Percentiles rank a stretch among this genome's conserved stretches.
These are phyloP conservation scores for Baryphthengus martii DNA, from an alignment of 2,113 vertebrate genomes.

Conservation along the genomic window DNA sequence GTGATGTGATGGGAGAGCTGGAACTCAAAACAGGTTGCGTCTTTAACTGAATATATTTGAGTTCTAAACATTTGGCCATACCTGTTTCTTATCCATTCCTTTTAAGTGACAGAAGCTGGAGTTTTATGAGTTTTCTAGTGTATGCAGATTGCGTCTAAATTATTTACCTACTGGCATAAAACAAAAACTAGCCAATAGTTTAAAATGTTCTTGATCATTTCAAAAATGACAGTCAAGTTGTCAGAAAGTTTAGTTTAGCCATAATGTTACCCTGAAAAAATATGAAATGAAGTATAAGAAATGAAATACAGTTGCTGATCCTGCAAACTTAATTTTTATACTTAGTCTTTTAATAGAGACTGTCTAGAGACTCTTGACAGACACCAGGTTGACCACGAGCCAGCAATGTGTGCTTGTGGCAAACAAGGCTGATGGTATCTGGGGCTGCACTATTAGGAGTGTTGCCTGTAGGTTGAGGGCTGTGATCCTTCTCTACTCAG, in stretches of 20 bases:
- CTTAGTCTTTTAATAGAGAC: not conserved
- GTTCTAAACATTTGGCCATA: not conserved
- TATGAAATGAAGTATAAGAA: not conserved
- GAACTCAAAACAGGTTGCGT: not conserved
- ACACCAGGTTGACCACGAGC: no score
- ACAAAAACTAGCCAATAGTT: not conserved
- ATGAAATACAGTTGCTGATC: not conserved
- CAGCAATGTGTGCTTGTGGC: no score
- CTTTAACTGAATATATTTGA: not conserved
- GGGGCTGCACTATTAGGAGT: no score
- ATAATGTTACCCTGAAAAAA: not conserved
- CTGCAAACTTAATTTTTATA: not conserved
- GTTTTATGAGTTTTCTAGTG: not conserved
- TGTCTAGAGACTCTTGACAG: no score
- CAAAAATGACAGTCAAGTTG: not conserved
- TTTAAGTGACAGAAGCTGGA: not conserved
- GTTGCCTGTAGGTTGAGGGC: no score
- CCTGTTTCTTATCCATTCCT: not conserved
- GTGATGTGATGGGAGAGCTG: not conserved
- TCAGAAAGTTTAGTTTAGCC: not conserved
- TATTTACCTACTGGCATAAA: not conserved
- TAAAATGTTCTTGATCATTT: not conserved
- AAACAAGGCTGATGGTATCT: no score
- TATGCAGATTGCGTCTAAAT: not conserved
- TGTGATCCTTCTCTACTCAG: no score